Evolutionary conservation across 1,140 invertebrate species (phyloP).

Genomic region (Zelostemma sp.): DNA sequence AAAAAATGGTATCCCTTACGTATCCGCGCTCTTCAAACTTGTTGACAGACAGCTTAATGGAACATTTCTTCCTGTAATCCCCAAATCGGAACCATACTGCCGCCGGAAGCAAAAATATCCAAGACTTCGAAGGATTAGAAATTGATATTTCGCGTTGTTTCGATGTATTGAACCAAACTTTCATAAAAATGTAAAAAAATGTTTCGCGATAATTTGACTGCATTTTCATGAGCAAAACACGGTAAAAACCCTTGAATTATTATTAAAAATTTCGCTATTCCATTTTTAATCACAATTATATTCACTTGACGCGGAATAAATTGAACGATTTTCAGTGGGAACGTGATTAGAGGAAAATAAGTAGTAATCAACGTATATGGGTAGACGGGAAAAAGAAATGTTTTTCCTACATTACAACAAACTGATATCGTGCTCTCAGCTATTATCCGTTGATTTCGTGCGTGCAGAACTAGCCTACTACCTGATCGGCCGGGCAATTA

Average conservation of each 20-base stretch:
- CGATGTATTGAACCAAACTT: too few relatives aligned
- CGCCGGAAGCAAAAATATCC: too few relatives aligned
- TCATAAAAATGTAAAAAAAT: too few relatives aligned
- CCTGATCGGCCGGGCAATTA: constrained; percentile 46
- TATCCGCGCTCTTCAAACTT: constrained; percentile 29
- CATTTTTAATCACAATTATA: too few relatives aligned
- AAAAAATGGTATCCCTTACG: constrained; percentile 29
- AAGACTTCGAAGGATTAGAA: too few relatives aligned
- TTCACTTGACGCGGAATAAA: too few relatives aligned
- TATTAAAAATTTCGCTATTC: too few relatives aligned
- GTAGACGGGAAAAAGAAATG: constrained; percentile 15
- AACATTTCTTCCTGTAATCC: constrained; percentile 32
- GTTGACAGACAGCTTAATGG: constrained; percentile 48
- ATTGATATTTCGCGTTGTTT: too few relatives aligned
- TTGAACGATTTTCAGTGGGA: background rate
- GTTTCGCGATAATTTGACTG: too few relatives aligned
- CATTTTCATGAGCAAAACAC: too few relatives aligned
- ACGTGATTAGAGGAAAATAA: constrained; percentile 29
- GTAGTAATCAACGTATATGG: constrained; percentile 35
- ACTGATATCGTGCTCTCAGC: constrained; percentile 48
- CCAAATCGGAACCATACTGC: constrained; percentile 19
- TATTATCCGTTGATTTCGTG: constrained; percentile 48
- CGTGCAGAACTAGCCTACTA: constrained; percentile 30
- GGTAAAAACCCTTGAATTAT: too few relatives aligned
- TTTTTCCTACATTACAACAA: constrained; percentile 47